These are phyloP conservation scores for Sebastes fasciatus DNA, from an alignment of 2,113 vertebrate species.

Conservation along the genomic window DNA sequence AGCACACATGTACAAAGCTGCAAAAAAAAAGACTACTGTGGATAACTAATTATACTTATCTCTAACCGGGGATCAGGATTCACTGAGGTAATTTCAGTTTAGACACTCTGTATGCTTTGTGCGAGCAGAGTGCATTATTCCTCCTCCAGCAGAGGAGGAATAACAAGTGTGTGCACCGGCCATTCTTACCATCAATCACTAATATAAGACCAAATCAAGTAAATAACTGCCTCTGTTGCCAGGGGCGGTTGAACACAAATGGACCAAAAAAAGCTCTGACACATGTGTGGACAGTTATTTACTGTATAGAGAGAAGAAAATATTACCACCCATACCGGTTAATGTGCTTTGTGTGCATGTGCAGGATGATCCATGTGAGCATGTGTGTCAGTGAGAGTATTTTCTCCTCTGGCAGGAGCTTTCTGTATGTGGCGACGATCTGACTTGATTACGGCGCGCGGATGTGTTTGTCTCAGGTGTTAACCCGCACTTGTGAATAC, in stretches of 20 bases:
- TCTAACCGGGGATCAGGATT: slow-evolving; percentile 48
- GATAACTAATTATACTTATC: slow-evolving; percentile 65
- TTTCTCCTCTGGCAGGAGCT: slow-evolving; percentile 10
- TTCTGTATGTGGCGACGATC: background rate
- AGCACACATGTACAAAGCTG: slow-evolving; percentile 32
- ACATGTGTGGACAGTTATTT: background rate
- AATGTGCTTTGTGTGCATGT: slow-evolving; percentile 3
- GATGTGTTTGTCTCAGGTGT: slow-evolving; percentile 33
- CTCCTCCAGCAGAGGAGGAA: slow-evolving; percentile 12
- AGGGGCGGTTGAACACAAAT: slow-evolving; percentile 20
- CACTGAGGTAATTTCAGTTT: slow-evolving; percentile 53
- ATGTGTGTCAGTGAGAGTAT: slow-evolving; percentile 2
- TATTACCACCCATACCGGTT: background rate
- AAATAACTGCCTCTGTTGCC: slow-evolving; percentile 25
- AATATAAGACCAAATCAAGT: slow-evolving; percentile 37
- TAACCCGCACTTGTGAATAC: slow-evolving; percentile 24
- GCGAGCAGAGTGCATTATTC: slow-evolving; percentile 38
- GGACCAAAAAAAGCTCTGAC: slow-evolving; percentile 2
- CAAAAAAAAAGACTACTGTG: slow-evolving; percentile 38
- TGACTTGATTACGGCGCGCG: slow-evolving; percentile 25
- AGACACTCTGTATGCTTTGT: slow-evolving; percentile 43
- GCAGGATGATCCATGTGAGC: slow-evolving; percentile 1
- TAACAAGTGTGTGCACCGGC: slow-evolving; percentile 14
- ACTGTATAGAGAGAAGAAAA: background rate
- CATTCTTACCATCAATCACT: slow-evolving; percentile 17